Conservation (phyloP, 1,140 invertebrate genomes). For the Tetraneura akinire region DNA sequence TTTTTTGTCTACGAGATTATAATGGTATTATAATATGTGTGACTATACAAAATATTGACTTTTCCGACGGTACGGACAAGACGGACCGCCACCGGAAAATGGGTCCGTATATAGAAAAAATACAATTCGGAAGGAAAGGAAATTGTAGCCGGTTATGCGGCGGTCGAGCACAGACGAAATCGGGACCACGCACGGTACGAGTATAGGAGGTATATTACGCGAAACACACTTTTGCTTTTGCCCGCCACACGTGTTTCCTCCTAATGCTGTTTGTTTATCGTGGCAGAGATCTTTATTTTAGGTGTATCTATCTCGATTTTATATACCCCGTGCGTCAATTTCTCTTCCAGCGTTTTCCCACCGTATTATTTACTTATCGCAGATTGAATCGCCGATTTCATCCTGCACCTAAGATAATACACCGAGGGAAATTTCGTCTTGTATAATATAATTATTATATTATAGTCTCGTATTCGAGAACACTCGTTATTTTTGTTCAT, state of each 20-base stretch:
- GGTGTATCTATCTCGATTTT: neutral
- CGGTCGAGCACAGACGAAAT: slow-evolving; percentile 11
- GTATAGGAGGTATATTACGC: neutral
- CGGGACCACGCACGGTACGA: neutral
- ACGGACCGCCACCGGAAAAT: no score
- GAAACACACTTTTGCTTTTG: slow-evolving; percentile 15
- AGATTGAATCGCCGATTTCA: slow-evolving; percentile 36
- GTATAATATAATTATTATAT: no score
- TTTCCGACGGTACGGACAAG: neutral
- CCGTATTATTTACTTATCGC: slow-evolving; percentile 17
- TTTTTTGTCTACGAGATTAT: neutral
- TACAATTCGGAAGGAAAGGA: neutral
- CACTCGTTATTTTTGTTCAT: no score
- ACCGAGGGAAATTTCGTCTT: no score
- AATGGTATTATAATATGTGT: no score
- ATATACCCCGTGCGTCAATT: no score
- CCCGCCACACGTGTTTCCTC: neutral
- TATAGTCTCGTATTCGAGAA: no score
- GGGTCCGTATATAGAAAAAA: no score
- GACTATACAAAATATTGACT: slow-evolving; percentile 27
- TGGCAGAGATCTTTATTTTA: slow-evolving; percentile 22
- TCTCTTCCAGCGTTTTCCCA: no score
- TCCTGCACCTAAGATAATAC: no score
- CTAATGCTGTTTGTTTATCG: slow-evolving; percentile 32
- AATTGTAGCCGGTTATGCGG: neutral